phyloP scores from a whole-genome alignment of 92 coral and sea anemone genomes.

The Porites lobata region DNA sequence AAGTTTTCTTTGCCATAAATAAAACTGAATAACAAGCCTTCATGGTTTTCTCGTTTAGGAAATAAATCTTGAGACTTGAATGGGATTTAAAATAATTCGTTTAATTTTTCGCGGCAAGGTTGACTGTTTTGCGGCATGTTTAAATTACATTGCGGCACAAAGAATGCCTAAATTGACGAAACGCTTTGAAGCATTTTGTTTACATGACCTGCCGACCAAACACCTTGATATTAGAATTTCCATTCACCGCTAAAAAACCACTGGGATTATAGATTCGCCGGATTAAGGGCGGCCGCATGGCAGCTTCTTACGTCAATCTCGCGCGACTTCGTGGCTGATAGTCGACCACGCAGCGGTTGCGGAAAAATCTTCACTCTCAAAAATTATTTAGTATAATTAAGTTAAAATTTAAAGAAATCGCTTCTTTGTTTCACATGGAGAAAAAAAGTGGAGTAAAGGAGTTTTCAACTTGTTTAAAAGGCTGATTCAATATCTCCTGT shows the following conservation, averaged over 20 bases:
- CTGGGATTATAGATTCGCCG: neutral
- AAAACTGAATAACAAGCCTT: too few species aligned
- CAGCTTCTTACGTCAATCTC: neutral
- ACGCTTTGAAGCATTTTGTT: conserved; percentile 1
- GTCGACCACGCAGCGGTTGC: too few species aligned
- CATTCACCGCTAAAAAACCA: neutral
- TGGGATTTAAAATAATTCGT: conserved; percentile 1
- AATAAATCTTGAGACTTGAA: neutral
- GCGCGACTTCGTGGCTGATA: too few species aligned
- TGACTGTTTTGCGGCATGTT: neutral
- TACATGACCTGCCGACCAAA: conserved; percentile 9
- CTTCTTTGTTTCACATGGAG: too few species aligned
- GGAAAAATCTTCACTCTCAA: too few species aligned
- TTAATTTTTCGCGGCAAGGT: conserved; percentile 14
- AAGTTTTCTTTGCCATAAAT: too few species aligned
- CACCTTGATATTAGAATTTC: neutral
- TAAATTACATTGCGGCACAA: conserved; percentile 6
- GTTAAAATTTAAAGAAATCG: too few species aligned
- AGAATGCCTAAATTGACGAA: neutral
- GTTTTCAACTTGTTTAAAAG: too few species aligned
- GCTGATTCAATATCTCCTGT: too few species aligned
- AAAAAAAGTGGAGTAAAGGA: too few species aligned
- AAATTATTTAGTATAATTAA: too few species aligned
- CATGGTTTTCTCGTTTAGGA: too few species aligned
- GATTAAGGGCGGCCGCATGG: conserved; percentile 13